Conservation (phyloP, 2,797 vertebrate genomes). For the Darevskia mixta region DNA sequence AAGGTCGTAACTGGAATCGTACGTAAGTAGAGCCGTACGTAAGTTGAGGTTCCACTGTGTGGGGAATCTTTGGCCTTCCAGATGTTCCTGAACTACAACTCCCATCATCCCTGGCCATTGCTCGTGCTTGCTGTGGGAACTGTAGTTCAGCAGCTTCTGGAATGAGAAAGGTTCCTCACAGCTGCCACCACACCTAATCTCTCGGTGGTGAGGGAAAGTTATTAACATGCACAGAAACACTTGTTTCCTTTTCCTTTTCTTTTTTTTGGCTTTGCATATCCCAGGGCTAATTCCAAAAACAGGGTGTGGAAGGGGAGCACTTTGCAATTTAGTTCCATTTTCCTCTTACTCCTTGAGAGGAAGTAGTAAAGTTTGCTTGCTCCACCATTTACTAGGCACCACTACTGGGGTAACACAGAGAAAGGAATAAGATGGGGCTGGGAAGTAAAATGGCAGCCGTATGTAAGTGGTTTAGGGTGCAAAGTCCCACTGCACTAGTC, state of each 20-base stretch:
- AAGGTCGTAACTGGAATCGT: too few species aligned
- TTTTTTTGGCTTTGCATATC: neutral
- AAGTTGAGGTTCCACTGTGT: too few species aligned
- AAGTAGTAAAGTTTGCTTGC: neutral
- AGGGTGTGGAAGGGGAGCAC: too few species aligned
- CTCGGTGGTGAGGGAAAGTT: neutral
- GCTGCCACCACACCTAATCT: neutral
- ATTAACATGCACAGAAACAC: neutral
- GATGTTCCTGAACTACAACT: too few species aligned
- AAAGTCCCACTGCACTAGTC: too few species aligned
- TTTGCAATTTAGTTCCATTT: neutral
- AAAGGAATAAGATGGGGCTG: neutral
- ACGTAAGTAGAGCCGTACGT: too few species aligned
- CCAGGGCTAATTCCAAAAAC: neutral
- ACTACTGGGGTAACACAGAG: neutral
- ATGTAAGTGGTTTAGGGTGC: too few species aligned
- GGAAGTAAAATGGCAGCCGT: neutral
- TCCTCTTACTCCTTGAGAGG: neutral
- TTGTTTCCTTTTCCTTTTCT: neutral
- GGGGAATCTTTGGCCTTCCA: too few species aligned
- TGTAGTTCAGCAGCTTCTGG: too few species aligned
- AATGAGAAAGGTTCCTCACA: too few species aligned
- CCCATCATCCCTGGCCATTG: too few species aligned
- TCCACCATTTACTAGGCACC: neutral
- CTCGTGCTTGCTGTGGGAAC: too few species aligned